Evolutionary conservation across 2,113 vertebrate species (phyloP).

Genomic region (Chloropsis hardwickii): DNA sequence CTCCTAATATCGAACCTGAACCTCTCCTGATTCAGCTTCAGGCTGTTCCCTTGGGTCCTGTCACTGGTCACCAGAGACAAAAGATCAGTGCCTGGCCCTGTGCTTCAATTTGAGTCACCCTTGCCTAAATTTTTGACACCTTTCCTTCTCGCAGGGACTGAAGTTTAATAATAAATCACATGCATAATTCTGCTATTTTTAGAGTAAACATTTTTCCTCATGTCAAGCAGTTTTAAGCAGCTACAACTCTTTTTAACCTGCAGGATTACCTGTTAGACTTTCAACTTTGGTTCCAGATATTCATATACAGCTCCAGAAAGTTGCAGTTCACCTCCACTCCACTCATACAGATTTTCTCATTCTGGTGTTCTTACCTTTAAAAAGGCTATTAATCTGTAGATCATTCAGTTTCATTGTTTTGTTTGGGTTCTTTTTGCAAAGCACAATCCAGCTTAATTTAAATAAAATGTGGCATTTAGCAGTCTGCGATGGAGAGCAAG

Average conservation of each 20-base stretch:
- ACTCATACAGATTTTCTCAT: background rate
- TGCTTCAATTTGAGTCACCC: background rate
- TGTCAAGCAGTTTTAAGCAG: background rate
- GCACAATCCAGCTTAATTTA: background rate
- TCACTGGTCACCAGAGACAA: background rate
- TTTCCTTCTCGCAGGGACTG: background rate
- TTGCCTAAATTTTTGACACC: background rate
- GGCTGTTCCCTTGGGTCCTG: background rate
- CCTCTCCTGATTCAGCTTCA: background rate
- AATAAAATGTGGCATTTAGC: background rate
- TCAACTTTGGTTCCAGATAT: background rate
- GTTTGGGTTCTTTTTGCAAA: background rate
- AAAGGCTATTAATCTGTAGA: background rate
- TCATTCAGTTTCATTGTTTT: background rate
- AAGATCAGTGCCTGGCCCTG: background rate
- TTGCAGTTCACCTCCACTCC: background rate
- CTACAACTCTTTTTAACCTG: background rate
- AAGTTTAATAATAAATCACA: background rate
- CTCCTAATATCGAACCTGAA: background rate
- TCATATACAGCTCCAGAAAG: background rate
- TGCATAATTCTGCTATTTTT: background rate
- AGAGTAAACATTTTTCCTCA: background rate
- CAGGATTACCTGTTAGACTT: background rate
- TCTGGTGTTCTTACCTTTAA: background rate
- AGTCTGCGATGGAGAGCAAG: background rate